Base-by-base conservation (phyloP, 2,797 vertebrate genomes). In the Enteromius paludinosus region DNA sequence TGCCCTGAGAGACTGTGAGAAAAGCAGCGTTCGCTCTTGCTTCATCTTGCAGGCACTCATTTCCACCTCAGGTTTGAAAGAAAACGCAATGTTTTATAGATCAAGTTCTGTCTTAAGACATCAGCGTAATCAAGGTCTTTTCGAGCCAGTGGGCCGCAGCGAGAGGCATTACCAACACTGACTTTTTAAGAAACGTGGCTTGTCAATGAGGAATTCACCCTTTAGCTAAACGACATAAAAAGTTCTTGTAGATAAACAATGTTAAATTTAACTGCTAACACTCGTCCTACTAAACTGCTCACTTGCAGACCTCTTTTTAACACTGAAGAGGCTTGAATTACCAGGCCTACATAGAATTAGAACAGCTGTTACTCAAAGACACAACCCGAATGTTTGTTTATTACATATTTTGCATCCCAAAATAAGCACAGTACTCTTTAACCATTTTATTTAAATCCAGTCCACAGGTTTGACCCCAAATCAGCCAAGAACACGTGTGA, bases 71-170 rank as follows among this genome's bases (percentile, higher is more conserved):
- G 68, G 12, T 87, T 78, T 54, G 20, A 74, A 70, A 78, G 61
- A 76, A 81, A 83, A 35, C 64, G 80, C 47, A 14, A 70, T 62
- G 78, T 83, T 84, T 78, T 78, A 83, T 49, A 84, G 66, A 86
- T 87, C 64, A 76, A 74, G 81, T 66, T 65, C 33, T 80, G 84
- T 41, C 68, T 84, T 47, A 11, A 23, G 56, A 59, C 41, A 87
- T 84, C 79, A 86, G 64, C 20, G 14, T 61, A 79, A 79, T 82
- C 72, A 79, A 74, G 62, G 52, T 78, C 28, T 78, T 65, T 41
- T 38, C 17, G 20, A 49, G 52, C 64, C 15, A 83, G 33, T 65
- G 71, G n/a, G 45, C 38, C 43, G 45, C 47, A 38, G 28, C 7
- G 25, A 52, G 61, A 47, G 6, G 18, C 30, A 49, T 28, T 43